Conservation (phyloP, 2,113 vertebrate species). For the Probosciger aterrimus region DNA sequence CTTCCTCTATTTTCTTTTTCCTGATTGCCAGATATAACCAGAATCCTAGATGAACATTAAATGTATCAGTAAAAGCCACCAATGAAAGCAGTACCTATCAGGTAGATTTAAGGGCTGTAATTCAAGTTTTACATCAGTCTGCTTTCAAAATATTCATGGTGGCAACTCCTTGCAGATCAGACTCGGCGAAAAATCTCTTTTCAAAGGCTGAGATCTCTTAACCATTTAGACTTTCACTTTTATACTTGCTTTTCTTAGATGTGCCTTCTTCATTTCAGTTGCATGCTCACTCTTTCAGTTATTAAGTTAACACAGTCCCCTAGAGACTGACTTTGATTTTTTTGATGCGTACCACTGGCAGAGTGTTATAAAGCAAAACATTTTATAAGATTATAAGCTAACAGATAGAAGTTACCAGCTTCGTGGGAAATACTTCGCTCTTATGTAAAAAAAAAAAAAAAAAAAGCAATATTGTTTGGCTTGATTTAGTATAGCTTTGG, state of each 20-base stretch:
- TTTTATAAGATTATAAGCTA: constrained; percentile 50
- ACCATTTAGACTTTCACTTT: constrained; percentile 10
- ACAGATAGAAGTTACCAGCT: constrained; percentile 57
- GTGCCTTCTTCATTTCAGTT: constrained; percentile 11
- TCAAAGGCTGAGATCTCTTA: background rate
- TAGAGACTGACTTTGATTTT: constrained; percentile 11
- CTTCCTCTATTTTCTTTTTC: background rate
- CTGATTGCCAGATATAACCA: background rate
- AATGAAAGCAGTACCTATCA: background rate
- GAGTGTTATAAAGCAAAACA: constrained; percentile 35
- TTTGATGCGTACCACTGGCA: constrained; percentile 3
- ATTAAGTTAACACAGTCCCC: constrained; percentile 13
- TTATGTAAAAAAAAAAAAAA: background rate
- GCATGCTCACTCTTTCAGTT: background rate
- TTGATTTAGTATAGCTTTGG: constrained; percentile 60
- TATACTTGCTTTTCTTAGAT: background rate
- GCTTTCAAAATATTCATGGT: constrained; percentile 9
- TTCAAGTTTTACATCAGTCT: background rate
- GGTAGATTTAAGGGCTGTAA: background rate
- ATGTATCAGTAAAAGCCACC: background rate
- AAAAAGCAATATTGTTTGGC: constrained; percentile 52
- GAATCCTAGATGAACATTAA: background rate
- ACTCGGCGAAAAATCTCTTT: background rate
- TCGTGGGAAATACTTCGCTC: constrained; percentile 64
- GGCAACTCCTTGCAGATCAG: constrained; percentile 7